These are phyloP conservation scores for Sceloporus undulatus DNA, from an alignment of 2,113 vertebrate species.

Conservation along the genomic window DNA sequence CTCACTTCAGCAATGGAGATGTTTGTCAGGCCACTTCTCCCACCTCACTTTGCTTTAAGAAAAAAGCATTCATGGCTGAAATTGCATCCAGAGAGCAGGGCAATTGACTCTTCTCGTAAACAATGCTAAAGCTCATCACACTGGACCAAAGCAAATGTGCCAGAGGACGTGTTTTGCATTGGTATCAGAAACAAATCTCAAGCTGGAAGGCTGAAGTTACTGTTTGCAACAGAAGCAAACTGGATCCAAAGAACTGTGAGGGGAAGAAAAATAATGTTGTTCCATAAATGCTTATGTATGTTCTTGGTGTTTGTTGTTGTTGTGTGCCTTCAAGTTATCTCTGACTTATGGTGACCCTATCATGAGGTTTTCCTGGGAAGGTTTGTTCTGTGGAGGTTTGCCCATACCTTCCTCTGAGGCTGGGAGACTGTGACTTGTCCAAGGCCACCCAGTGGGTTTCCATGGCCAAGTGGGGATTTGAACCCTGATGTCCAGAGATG, in stretches of 20 bases:
- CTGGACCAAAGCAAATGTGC: not conserved
- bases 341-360: too few relatives aligned
- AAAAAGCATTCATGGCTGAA: constrained; percentile 25
- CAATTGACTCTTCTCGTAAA: not conserved
- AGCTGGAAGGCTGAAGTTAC: not conserved
- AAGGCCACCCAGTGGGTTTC: too few relatives aligned
- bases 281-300: too few relatives aligned
- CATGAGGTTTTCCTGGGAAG: too few relatives aligned
- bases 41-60: constrained; percentile 30
- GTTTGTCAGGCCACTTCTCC: constrained; percentile 15
- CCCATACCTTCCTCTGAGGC: too few relatives aligned
- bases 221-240: not conserved
- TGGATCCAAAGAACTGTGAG: not conserved
- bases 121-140: rapidly evolving
- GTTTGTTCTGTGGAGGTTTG: too few relatives aligned
- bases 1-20: constrained; percentile 57
- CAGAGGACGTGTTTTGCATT: too few relatives aligned
- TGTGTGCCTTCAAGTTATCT: too few relatives aligned
- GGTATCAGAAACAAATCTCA: not conserved
- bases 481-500: too few relatives aligned
- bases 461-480: too few relatives aligned
- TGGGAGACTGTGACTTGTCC: too few relatives aligned
- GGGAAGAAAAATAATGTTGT: not conserved
- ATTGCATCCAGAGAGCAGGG: not conserved
- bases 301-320: too few relatives aligned